phyloP scores from a whole-genome alignment of 1,140 invertebrate genomes.

The Sipha flava region DNA sequence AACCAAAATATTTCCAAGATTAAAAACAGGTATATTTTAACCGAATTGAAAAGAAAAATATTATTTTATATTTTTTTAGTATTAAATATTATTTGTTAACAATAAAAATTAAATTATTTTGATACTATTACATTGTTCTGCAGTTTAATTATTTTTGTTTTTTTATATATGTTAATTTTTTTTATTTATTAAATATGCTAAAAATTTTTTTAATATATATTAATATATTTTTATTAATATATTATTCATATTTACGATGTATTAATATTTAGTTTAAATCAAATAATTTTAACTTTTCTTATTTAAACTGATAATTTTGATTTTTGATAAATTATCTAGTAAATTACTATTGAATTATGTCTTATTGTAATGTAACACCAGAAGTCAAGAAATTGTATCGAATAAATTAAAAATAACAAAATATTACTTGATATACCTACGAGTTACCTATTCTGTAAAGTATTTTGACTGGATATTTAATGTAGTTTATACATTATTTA shows the following conservation, averaged over 20 bases:
- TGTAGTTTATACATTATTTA: background rate
- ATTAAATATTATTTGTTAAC: too few relatives aligned
- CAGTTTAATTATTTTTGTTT: too few relatives aligned
- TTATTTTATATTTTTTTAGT: too few relatives aligned
- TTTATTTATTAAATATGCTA: too few relatives aligned
- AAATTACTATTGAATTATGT: background rate
- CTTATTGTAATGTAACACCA: background rate
- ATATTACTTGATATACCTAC: background rate
- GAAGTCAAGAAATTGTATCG: background rate
- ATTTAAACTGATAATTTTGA: background rate
- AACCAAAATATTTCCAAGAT: background rate
- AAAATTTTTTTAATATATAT: too few relatives aligned
- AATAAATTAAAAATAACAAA: background rate
- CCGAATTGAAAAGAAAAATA: background rate
- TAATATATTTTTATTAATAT: too few relatives aligned
- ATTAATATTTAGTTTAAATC: too few relatives aligned
- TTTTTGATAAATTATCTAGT: too few relatives aligned
- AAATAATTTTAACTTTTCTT: background rate
- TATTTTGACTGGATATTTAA: background rate
- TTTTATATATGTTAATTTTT: too few relatives aligned
- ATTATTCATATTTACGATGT: too few relatives aligned
- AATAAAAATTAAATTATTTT: too few relatives aligned
- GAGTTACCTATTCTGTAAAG: background rate
- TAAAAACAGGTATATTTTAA: background rate
- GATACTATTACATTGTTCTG: too few relatives aligned